These are phyloP conservation scores for Myoxocephalus aenaeus DNA, from an alignment of 2,797 vertebrate genomes.

Conservation along the genomic window DNA sequence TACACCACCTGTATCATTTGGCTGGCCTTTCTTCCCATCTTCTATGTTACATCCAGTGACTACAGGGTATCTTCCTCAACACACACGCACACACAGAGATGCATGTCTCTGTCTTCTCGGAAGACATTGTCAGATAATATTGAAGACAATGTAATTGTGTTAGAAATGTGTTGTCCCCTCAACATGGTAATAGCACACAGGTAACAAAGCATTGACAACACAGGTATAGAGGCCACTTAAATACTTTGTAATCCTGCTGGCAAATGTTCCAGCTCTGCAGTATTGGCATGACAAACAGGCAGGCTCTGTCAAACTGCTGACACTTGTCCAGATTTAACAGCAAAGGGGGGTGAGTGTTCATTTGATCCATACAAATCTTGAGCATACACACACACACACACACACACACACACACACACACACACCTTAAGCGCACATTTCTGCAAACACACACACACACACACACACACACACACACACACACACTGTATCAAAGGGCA, in stretches of 20 bases:
- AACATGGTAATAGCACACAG: constrained; percentile 4
- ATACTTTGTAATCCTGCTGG: constrained; percentile 51
- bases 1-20: constrained; percentile 99
- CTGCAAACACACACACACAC: constrained; percentile 27
- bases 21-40: constrained; percentile 99
- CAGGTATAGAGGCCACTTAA: constrained; percentile 44
- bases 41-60: constrained; percentile 99
- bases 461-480: constrained; percentile 36
- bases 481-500: constrained; percentile 61
- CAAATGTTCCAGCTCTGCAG: constrained; percentile 57
- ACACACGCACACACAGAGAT: constrained; percentile 9
- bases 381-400: constrained; percentile 36
- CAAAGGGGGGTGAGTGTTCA: constrained; percentile 58
- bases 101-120: not conserved
- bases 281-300: constrained; percentile 53
- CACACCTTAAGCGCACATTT: constrained; percentile 16
- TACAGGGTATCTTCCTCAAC: constrained; percentile 90
- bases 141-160: not conserved
- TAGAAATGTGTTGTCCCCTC: constrained; percentile 4
- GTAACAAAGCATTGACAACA: constrained; percentile 32
- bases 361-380: constrained; percentile 68
- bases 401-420: constrained; percentile 42
- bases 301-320: constrained; percentile 71
- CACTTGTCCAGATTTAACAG: constrained; percentile 70
- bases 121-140: not conserved